phyloP scores from a whole-genome alignment of 2,113 vertebrate genomes.

The Pagrus major region DNA sequence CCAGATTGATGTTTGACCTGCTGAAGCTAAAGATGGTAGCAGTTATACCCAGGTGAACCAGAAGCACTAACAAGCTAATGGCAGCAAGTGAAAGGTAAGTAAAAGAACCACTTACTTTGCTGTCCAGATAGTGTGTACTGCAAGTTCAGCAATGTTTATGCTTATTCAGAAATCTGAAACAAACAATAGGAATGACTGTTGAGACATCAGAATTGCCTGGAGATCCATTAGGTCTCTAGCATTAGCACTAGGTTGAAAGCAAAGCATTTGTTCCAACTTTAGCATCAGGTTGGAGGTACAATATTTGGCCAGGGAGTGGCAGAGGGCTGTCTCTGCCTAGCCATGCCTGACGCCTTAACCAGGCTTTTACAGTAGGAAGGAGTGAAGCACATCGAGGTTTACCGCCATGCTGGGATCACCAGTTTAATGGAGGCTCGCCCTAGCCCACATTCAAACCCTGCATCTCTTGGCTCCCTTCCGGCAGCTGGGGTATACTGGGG shows the following conservation, averaged over 20 bases:
- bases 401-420: constrained; percentile 78
- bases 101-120: background rate
- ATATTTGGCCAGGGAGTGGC: constrained; percentile 6
- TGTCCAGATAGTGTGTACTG: too few relatives aligned
- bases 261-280: background rate
- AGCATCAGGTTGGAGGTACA: constrained; percentile 27
- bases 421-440: constrained; percentile 68
- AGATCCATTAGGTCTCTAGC: background rate
- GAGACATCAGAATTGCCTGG: background rate
- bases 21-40: background rate
- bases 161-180: background rate
- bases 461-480: constrained; percentile 73
- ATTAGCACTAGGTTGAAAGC: background rate
- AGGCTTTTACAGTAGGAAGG: constrained; percentile 82
- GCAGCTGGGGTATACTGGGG: constrained; percentile 60
- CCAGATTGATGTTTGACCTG: background rate
- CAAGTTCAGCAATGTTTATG: background rate
- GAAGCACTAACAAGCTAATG: background rate
- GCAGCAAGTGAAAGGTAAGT: background rate
- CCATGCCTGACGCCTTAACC: constrained; percentile 60
- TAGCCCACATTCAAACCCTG: constrained; percentile 73
- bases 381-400: constrained; percentile 79
- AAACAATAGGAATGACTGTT: background rate
- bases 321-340: constrained; percentile 29
- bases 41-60: background rate